phyloP scores from a whole-genome alignment of 2,113 vertebrate species.

The Lagopus leucura region DNA sequence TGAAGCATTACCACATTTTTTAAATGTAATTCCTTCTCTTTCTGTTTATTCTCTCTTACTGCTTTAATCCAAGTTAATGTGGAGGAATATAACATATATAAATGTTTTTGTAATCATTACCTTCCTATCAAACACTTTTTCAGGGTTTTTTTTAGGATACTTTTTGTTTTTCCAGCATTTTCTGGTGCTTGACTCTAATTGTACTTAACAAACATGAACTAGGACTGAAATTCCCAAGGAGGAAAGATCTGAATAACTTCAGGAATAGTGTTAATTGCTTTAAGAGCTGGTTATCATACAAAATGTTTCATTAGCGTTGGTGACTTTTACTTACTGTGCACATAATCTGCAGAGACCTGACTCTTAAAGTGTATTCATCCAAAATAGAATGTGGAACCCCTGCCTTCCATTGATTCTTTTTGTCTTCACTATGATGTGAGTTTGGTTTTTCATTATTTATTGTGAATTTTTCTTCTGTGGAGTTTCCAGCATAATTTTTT shows the following conservation, averaged over 20 bases:
- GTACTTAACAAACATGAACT: fast-evolving
- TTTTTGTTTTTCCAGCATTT: neutral
- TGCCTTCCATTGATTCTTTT: neutral
- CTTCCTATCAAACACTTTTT: neutral
- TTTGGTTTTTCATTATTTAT: neutral
- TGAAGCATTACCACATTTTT: neutral
- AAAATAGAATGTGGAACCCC: neutral
- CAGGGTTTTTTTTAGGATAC: neutral
- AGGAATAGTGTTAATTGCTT: neutral
- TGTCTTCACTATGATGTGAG: neutral
- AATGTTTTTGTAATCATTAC: neutral
- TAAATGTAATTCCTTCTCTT: neutral
- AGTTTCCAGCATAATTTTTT: neutral
- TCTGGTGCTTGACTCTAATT: neutral
- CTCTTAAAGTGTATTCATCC: neutral
- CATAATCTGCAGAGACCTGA: neutral
- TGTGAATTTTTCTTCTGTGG: neutral
- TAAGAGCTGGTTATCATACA: neutral
- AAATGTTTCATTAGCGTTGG: neutral
- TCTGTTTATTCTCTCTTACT: neutral
- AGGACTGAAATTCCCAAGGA: neutral
- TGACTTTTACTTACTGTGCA: neutral
- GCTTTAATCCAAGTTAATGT: neutral
- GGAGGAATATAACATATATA: neutral
- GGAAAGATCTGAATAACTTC: neutral